phyloP scores from a whole-genome alignment of 2,113 vertebrate species.

The Nothocercus julius region DNA sequence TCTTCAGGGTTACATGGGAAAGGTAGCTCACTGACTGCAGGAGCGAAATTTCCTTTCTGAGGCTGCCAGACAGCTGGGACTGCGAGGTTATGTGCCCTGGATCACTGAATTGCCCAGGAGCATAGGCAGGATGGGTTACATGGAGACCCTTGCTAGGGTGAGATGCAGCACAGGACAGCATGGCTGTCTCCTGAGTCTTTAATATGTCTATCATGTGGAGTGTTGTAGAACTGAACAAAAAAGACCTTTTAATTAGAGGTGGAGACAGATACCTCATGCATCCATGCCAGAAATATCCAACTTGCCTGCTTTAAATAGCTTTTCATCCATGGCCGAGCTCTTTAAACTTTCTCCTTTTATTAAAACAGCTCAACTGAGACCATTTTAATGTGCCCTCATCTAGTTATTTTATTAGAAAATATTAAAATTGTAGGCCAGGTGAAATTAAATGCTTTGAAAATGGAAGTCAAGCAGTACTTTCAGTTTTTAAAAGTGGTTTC shows the following conservation, averaged over 20 bases:
- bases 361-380: constrained; percentile 74
- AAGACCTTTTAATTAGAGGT: constrained; percentile 67
- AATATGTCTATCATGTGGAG: background rate
- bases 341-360: constrained; percentile 74
- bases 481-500: constrained; percentile 39
- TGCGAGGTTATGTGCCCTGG: background rate
- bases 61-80: background rate
- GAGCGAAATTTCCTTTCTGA: background rate
- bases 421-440: constrained; percentile 61
- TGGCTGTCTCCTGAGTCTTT: background rate
- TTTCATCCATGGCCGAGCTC: constrained; percentile 72
- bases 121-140: background rate
- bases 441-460: constrained; percentile 70
- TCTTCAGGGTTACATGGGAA: background rate
- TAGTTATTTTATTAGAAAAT: constrained; percentile 70
- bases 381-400: constrained; percentile 66
- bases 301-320: constrained; percentile 62
- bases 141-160: background rate
- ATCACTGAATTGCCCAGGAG: background rate
- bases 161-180: background rate
- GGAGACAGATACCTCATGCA: constrained; percentile 52
- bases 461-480: constrained; percentile 54
- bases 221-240: constrained; percentile 50
- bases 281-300: constrained; percentile 61
- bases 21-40: no score